Percentiles rank a stretch among this genome's conserved stretches.
Evolutionary conservation across 2,888 invertebrate genomes (phyloP).

Genomic region (Vandiemenella viatica): DNA sequence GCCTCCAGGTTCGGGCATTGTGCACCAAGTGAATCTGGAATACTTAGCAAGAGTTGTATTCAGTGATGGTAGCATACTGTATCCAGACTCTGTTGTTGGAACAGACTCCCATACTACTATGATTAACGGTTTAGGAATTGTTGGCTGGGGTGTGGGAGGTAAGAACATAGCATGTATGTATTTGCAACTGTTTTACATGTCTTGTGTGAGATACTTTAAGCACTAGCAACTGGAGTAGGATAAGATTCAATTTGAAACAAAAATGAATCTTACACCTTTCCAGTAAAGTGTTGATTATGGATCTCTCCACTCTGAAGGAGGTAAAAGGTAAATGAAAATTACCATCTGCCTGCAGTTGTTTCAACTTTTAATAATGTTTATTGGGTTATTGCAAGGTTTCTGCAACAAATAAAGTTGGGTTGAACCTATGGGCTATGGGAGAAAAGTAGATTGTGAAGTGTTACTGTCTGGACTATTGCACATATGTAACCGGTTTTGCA

Average conservation of each 20-base stretch:
- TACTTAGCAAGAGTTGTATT: constrained; percentile 87
- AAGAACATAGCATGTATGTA: constrained; percentile 6
- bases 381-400: too few species aligned
- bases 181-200: constrained; percentile 2
- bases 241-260: not conserved
- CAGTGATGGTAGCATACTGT: constrained; percentile 43
- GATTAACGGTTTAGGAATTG: constrained; percentile 92
- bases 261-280: not conserved
- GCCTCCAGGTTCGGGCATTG: constrained; percentile 95
- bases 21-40: constrained; percentile 96
- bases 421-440: too few species aligned
- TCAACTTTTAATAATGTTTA: too few species aligned
- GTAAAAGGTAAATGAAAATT: too few species aligned
- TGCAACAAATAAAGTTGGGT: too few species aligned
- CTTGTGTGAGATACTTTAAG: too few species aligned
- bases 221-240: not conserved
- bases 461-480: too few species aligned
- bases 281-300: not conserved
- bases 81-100: constrained; percentile 88
- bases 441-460: too few species aligned
- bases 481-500: too few species aligned
- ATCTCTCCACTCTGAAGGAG: too few species aligned
- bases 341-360: too few species aligned
- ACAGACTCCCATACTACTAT: constrained; percentile 99
- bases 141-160: constrained; percentile 93